phyloP scores from a whole-genome alignment of 2,113 vertebrate species.

The Eurypyga helias region DNA sequence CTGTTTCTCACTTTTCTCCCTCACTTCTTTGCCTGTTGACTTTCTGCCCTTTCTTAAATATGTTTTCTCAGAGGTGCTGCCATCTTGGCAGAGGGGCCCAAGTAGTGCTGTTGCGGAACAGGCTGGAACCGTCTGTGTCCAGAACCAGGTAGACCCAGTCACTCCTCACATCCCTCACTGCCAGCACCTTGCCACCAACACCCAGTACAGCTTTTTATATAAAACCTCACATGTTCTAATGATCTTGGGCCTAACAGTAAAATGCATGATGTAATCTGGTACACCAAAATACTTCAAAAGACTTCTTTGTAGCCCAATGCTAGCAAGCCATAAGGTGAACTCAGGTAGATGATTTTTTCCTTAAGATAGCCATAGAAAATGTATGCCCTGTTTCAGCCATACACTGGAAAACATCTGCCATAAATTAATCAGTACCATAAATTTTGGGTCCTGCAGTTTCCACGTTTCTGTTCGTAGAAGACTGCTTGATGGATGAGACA shows the following conservation, averaged over 20 bases:
- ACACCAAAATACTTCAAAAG: neutral
- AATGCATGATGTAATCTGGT: neutral
- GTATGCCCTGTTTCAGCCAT: neutral
- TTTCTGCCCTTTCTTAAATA: neutral
- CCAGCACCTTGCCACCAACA: accelerated
- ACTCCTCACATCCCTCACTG: neutral
- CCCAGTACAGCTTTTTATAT: neutral
- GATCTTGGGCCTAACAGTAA: neutral
- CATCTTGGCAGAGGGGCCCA: neutral
- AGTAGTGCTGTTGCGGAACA: neutral
- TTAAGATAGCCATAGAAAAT: neutral
- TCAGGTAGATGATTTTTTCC: neutral
- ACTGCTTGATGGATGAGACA: neutral
- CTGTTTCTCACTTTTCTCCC: neutral
- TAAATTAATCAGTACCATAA: neutral
- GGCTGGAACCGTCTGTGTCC: neutral
- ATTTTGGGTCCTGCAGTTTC: neutral
- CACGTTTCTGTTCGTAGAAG: neutral
- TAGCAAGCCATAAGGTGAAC: neutral
- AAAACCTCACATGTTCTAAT: neutral
- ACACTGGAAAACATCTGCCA: neutral
- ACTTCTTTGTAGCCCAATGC: neutral
- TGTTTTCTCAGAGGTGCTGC: neutral
- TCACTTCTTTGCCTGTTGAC: neutral
- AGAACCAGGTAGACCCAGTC: accelerated